Evolutionary conservation across 1,140 invertebrate genomes (phyloP).

Genomic region (Drosophila parvula): DNA sequence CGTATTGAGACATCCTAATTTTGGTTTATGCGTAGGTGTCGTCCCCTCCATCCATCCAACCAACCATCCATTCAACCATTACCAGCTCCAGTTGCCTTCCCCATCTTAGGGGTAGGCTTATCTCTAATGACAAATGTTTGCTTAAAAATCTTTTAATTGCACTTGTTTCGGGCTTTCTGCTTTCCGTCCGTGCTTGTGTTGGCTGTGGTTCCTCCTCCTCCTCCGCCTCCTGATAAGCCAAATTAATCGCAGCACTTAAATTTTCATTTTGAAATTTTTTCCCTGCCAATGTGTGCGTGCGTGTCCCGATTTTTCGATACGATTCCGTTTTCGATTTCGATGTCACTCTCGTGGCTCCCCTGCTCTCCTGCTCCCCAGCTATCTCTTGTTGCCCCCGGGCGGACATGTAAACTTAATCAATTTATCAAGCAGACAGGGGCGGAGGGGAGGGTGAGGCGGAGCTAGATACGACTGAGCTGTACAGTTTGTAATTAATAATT

Average conservation of each 20-base stretch:
- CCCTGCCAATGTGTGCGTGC: slow-evolving; percentile 6
- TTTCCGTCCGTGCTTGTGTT: slow-evolving; percentile 17
- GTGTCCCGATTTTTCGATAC: slow-evolving; percentile 48
- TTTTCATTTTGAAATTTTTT: slow-evolving; percentile 75
- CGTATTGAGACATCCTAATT: slow-evolving; percentile 75
- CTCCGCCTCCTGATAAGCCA: slow-evolving; percentile 67
- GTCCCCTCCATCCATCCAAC: slow-evolving; percentile 1
- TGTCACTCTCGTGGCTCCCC: slow-evolving; percentile 30
- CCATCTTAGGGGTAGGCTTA: slow-evolving; percentile 37
- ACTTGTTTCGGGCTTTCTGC: slow-evolving; percentile 63
- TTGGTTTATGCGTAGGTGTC: slow-evolving; percentile 69
- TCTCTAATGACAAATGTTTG: slow-evolving; percentile 83
- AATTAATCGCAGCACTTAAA: slow-evolving; percentile 82
- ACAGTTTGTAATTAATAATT: slow-evolving; percentile 79
- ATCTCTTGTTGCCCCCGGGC: slow-evolving; percentile 7
- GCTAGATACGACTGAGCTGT: slow-evolving; percentile 35
- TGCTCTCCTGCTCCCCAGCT: not conserved
- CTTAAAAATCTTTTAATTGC: slow-evolving; percentile 82
- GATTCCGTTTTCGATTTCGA: slow-evolving; percentile 52
- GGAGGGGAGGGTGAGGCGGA: not conserved
- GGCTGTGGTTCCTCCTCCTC: slow-evolving; percentile 15
- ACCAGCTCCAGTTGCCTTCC: not conserved
- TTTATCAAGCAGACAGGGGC: slow-evolving; percentile 52
- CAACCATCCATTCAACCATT: not conserved
- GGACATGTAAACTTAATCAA: slow-evolving; percentile 75